Percentiles rank a stretch among this genome's conserved stretches.
Evolutionary conservation across 2,797 vertebrate species (phyloP).

Genomic region (Pipistrellus pipistrellus): DNA sequence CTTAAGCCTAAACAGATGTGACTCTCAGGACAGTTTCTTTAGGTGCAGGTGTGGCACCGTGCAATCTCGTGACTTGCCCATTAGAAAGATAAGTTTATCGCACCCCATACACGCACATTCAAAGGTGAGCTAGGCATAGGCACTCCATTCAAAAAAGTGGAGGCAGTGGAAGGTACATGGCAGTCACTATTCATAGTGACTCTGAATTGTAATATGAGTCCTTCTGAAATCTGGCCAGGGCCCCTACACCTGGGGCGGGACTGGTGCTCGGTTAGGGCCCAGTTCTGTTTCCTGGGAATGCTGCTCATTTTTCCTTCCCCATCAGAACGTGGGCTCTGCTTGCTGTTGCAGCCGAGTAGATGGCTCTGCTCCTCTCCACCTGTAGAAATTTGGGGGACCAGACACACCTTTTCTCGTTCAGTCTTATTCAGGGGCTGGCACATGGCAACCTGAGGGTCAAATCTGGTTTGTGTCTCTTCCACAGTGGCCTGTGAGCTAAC

Average conservation of each 20-base stretch:
- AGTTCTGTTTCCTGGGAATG: background rate
- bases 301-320: background rate
- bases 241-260: background rate
- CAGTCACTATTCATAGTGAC: background rate
- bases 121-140: background rate
- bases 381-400: background rate
- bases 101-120: rapidly evolving
- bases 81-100: background rate
- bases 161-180: background rate
- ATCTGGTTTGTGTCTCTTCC: background rate
- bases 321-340: background rate
- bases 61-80: background rate
- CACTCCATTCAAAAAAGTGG: background rate
- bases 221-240: background rate
- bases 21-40: background rate
- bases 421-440: background rate
- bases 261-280: background rate
- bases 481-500: background rate
- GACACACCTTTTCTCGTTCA: background rate
- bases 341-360: background rate
- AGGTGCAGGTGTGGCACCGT: too few relatives aligned
- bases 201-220: background rate
- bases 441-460: background rate
- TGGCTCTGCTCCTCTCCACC: background rate
- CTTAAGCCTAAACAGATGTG: background rate